Evolutionary conservation across 2,113 vertebrate species (phyloP).

Genomic region (Riparia riparia): DNA sequence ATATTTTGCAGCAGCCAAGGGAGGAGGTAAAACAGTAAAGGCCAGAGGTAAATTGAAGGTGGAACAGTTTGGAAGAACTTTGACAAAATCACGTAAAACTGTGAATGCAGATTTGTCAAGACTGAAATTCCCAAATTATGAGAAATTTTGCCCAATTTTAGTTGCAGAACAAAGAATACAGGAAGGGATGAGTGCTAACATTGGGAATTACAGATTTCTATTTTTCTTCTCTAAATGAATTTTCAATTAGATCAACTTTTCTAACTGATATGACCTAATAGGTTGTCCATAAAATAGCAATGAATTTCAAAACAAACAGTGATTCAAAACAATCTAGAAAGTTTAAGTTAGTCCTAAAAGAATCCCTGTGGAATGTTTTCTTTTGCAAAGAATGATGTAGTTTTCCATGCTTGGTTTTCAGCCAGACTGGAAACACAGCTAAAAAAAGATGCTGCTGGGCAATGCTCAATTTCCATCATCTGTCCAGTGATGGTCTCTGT

Average conservation of each 20-base stretch:
- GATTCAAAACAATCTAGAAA: neutral
- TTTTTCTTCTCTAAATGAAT: neutral
- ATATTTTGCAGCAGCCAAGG: conserved; percentile 36
- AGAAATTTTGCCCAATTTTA: neutral
- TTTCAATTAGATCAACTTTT: neutral
- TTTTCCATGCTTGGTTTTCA: neutral
- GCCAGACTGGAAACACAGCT: neutral
- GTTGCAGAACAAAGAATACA: neutral
- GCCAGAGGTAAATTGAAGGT: conserved; percentile 42
- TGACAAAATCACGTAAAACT: neutral
- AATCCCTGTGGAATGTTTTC: neutral
- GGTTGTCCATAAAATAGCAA: neutral
- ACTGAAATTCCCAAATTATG: neutral
- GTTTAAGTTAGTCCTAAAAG: neutral
- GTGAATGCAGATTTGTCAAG: neutral
- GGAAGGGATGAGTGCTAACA: neutral
- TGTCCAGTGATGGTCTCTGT: neutral
- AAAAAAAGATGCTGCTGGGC: neutral
- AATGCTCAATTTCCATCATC: neutral
- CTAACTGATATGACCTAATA: neutral
- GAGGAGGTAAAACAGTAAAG: conserved; percentile 35
- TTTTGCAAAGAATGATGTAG: neutral
- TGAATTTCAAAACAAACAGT: neutral
- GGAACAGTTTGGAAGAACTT: neutral
- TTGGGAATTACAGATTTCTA: neutral